Evolutionary conservation across 2,113 vertebrate genomes (phyloP).

Genomic region (Circaetus gallicus): DNA sequence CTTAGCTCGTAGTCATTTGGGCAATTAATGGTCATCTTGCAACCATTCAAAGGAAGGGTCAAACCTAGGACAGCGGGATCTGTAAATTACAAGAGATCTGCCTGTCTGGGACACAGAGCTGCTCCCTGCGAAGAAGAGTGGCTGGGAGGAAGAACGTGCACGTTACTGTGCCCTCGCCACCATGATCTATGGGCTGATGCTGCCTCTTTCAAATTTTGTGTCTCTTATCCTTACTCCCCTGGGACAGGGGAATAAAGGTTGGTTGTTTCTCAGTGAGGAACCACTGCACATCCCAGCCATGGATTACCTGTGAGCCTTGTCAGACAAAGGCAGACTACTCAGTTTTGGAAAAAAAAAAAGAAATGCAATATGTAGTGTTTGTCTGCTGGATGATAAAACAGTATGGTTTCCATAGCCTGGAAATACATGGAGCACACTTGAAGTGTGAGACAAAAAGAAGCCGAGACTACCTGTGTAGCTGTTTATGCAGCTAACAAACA

Average conservation of each 20-base stretch:
- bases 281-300: not conserved
- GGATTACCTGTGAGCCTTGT: not conserved
- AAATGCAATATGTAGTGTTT: not conserved
- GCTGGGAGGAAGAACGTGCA: not conserved
- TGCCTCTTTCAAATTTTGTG: not conserved
- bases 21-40: slow-evolving; percentile 25
- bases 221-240: not conserved
- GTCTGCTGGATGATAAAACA: not conserved
- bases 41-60: not conserved
- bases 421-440: not conserved
- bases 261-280: not conserved
- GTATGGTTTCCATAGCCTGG: not conserved
- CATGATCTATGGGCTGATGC: not conserved
- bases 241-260: not conserved
- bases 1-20: slow-evolving; percentile 15
- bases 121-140: not conserved
- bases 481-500: not conserved
- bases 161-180: not conserved
- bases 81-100: not conserved
- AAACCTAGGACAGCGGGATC: not conserved
- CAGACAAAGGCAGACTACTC: not conserved
- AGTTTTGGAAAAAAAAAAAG: not conserved
- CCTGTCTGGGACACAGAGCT: not conserved
- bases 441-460: not conserved
- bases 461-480: not conserved